These are phyloP conservation scores for Melikaiella ostensackeni DNA, from an alignment of 2,888 invertebrate species.

Conservation along the genomic window DNA sequence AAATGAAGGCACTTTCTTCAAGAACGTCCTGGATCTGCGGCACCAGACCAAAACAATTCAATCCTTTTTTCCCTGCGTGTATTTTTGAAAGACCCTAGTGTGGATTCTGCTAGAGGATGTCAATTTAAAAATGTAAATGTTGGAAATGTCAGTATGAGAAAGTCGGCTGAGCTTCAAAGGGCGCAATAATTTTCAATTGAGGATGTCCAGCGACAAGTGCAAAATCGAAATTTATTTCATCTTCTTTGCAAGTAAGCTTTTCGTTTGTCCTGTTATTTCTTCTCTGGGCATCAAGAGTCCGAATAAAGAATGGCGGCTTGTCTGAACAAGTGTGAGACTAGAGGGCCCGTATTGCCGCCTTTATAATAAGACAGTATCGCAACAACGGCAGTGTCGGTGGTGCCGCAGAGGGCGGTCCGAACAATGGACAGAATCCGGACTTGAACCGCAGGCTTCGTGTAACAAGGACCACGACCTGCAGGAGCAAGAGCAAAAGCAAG, in stretches of 20 bases:
- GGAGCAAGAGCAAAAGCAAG: conserved; percentile 53
- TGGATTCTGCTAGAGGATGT: no score
- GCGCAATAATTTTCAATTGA: conserved; percentile 16
- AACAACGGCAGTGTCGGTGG: conserved; percentile 66
- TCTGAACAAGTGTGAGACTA: conserved; percentile 68
- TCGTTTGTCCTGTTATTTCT: conserved; percentile 28
- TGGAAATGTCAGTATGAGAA: not conserved
- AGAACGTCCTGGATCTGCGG: no score
- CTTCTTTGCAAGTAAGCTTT: conserved; percentile 19
- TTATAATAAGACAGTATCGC: conserved; percentile 74
- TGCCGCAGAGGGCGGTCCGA: conserved; percentile 67
- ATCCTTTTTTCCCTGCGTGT: no score
- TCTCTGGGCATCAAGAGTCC: conserved; percentile 20
- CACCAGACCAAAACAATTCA: no score
- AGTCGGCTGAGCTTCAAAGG: conserved; percentile 8
- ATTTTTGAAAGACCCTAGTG: no score
- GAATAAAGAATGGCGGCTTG: conserved; percentile 47
- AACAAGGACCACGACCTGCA: conserved; percentile 64
- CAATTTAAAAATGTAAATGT: not conserved
- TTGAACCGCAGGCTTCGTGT: conserved; percentile 59
- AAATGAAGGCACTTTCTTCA: no score
- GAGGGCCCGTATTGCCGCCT: conserved; percentile 69
- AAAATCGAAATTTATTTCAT: conserved; percentile 37
- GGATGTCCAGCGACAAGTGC: conserved; percentile 31
- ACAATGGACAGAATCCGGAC: conserved; percentile 58